These are phyloP conservation scores for Taxidea taxus DNA, from an alignment of 2,113 vertebrate genomes.

Conservation along the genomic window DNA sequence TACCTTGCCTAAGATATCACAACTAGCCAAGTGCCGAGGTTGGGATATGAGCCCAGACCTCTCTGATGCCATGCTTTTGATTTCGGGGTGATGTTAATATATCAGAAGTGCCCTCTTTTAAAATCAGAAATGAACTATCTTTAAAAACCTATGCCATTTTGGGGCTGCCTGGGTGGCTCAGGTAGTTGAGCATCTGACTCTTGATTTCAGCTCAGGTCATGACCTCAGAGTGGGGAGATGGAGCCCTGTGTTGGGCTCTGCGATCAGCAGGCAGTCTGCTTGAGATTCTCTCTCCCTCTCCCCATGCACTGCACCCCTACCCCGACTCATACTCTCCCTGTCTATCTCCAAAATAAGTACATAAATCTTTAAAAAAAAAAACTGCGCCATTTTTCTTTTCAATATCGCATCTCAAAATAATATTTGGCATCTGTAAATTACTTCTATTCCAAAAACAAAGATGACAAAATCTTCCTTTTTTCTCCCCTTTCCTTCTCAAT, in stretches of 20 bases:
- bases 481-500: neutral
- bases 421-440: neutral
- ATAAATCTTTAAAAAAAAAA: neutral
- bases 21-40: neutral
- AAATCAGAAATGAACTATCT: constrained; percentile 2
- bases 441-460: neutral
- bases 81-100: neutral
- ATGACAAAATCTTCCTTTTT: neutral
- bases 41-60: neutral
- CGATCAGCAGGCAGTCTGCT: neutral
- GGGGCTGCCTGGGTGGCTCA: neutral
- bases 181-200: neutral
- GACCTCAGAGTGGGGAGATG: neutral
- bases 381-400: neutral
- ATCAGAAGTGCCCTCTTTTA: neutral
- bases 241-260: neutral
- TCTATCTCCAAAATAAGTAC: neutral
- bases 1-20: neutral
- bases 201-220: neutral
- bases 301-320: neutral
- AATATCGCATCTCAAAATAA: neutral
- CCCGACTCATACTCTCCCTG: neutral
- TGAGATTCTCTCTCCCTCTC: neutral
- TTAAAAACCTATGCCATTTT: neutral
- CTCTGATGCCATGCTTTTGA: neutral